Evolutionary conservation across 2,113 vertebrate genomes (phyloP), one percentile per base, ranked within the genome.

Genomic region (Perca schrenkii): DNA sequence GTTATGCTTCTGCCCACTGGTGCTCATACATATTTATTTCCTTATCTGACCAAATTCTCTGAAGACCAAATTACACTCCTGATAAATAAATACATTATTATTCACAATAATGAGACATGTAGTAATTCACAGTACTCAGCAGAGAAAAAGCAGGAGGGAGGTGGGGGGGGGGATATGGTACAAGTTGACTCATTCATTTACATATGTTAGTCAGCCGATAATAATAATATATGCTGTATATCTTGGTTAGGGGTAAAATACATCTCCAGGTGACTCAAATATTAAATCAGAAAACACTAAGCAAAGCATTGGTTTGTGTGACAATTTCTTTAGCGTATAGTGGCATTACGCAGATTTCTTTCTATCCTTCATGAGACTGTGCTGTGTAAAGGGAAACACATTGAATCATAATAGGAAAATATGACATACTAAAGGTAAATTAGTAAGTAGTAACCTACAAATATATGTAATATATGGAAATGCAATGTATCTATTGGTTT

Each of bases 111-210:
- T 85, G 89, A 92, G 73, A 92, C 84, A 66, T 85, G 87, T 76
- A 83, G 85, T 82, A 83, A 86, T 91, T 94, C 93, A 94, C 93
- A 94, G 94, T 93, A 94, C 87, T 90, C 78, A 77, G 88, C 77
- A 78, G 89, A 82, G 83, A 76, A 70, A 64, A 60, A 46, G 68
- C 65, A 28, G 61, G 53, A 50, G 61, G 53, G 21, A 46, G 47
- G 50, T 25, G 25, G 25, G 25, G 25, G 25, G 25, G 25, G 25
- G 8, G 52, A 31, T 83, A 85, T 84, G 80, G 68, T 86, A 91
- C 86, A 88, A 61, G 74, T 85, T 53, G 84, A 81, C 73, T 91
- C 83, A 79, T 88, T 90, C 82, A 52, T 73, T 74, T 92, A 89
- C 89, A 87, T 89, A 71, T 91, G 83, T 87, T 82, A 81, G 81